phyloP scores from a whole-genome alignment of 2,113 vertebrate genomes.

The Motacilla alba region DNA sequence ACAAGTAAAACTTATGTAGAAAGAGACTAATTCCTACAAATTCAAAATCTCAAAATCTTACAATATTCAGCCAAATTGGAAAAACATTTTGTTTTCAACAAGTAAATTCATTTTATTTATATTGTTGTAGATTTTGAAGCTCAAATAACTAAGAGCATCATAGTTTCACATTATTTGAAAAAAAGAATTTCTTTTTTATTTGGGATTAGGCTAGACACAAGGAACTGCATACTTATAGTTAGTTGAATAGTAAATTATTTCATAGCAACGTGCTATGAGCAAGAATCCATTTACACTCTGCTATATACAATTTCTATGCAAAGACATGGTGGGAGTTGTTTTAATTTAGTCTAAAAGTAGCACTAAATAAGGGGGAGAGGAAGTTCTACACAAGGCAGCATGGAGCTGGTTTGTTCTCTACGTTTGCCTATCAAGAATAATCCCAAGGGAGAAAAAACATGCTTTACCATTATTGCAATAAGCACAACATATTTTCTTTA shows the following conservation, averaged over 20 bases:
- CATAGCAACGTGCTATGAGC: not conserved
- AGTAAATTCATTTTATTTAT: not conserved
- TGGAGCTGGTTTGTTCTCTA: not conserved
- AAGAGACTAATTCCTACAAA: not conserved
- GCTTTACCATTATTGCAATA: not conserved
- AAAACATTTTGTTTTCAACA: not conserved
- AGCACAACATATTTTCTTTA: not conserved
- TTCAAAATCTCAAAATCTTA: not conserved
- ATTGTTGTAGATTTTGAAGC: not conserved
- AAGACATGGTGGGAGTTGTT: not conserved
- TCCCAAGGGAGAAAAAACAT: not conserved
- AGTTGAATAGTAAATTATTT: not conserved
- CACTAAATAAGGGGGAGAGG: not conserved
- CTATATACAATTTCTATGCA: not conserved
- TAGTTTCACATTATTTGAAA: not conserved
- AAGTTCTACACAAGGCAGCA: not conserved
- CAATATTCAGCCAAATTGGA: not conserved
- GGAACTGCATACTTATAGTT: not conserved
- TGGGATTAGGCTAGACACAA: not conserved
- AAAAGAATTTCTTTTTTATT: not conserved
- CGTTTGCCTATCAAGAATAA: not conserved
- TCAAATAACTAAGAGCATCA: not conserved
- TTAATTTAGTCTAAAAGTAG: not conserved
- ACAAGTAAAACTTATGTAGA: not conserved
- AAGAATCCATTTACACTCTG: not conserved